Evolutionary conservation across 1,140 invertebrate genomes (phyloP).

Genomic region (Melipona quadrifasciata): DNA sequence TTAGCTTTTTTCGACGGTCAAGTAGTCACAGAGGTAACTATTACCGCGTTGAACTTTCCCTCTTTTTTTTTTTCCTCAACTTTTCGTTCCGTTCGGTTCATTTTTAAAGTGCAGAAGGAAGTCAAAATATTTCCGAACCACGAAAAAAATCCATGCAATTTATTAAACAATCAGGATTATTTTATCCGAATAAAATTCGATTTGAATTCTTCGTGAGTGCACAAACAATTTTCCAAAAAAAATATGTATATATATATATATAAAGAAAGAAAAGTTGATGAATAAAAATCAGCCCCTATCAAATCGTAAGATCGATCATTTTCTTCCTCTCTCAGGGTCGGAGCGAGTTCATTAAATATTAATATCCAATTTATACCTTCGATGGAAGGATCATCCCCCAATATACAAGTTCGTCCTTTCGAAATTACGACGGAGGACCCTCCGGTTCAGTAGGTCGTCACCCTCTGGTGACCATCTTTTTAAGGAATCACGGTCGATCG

Average conservation of each 20-base stretch:
- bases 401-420: conserved; percentile 8
- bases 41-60: not conserved
- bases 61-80: too few relatives aligned
- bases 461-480: conserved; percentile 8
- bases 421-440: conserved; percentile 25
- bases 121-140: too few relatives aligned
- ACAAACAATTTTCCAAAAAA: not conserved
- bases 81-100: too few relatives aligned
- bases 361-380: conserved; percentile 79
- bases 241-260: not conserved
- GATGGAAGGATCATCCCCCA: conserved; percentile 71
- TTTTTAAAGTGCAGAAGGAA: too few relatives aligned
- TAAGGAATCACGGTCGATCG: conserved; percentile 34
- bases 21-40: conserved; percentile 18
- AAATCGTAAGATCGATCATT: conserved; percentile 31
- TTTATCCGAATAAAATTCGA: not conserved
- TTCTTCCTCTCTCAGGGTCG: not conserved
- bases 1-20: conserved; percentile 21
- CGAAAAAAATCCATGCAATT: not conserved
- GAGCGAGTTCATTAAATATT: conserved; percentile 76
- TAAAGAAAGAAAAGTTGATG: not conserved
- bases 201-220: not conserved
- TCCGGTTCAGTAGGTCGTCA: not conserved
- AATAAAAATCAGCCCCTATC: conserved; percentile 4
- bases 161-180: not conserved